Evolutionary conservation across 2,113 vertebrate species (phyloP).

Genomic region (Etheostoma spectabile): DNA sequence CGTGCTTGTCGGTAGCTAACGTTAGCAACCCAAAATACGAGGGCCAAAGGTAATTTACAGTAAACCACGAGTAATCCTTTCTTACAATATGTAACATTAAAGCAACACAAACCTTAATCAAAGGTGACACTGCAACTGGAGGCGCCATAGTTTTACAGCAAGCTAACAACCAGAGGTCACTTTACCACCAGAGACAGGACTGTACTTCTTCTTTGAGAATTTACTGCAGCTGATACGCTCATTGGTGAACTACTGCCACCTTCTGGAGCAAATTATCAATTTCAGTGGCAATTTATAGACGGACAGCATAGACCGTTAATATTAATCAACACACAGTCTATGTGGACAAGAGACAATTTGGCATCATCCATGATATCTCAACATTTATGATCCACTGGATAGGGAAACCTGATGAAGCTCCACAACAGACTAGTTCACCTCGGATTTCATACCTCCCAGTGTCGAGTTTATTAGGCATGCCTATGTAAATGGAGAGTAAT

Average conservation of each 20-base stretch:
- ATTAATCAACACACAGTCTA: too few species aligned
- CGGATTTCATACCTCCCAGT: neutral
- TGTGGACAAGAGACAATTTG: too few species aligned
- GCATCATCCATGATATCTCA: too few species aligned
- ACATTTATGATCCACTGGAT: too few species aligned
- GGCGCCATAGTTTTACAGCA: conserved; percentile 83
- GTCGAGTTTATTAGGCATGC: neutral
- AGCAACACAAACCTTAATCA: conserved; percentile 89
- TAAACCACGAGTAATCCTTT: neutral
- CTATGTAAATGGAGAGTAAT: neutral
- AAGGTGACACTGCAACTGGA: conserved; percentile 90
- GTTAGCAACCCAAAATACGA: neutral
- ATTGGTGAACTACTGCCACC: conserved; percentile 30
- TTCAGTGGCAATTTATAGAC: neutral
- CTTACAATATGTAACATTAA: neutral
- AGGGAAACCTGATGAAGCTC: too few species aligned
- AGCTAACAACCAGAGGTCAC: conserved; percentile 78
- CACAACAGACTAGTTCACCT: neutral
- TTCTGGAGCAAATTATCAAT: neutral
- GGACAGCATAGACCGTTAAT: too few species aligned
- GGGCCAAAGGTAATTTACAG: rapidly evolving
- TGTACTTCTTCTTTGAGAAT: conserved; percentile 27
- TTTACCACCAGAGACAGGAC: conserved; percentile 51
- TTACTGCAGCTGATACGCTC: neutral
- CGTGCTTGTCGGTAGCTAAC: neutral